These are phyloP conservation scores for Tylochromis polylepis DNA, from an alignment of 2,113 vertebrate species.

Conservation along the genomic window DNA sequence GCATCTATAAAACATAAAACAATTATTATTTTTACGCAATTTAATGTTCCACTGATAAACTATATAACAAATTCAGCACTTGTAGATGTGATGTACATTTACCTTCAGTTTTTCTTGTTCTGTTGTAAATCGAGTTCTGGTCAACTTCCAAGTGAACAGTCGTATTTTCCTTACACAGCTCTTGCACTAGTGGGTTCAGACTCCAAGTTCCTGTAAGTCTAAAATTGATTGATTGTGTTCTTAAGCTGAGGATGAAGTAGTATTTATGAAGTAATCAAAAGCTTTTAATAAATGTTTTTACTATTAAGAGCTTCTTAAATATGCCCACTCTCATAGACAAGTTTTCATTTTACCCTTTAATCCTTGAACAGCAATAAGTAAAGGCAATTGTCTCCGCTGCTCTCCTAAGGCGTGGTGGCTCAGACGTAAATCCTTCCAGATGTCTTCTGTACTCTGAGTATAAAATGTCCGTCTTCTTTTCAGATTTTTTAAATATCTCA, in stretches of 20 bases:
- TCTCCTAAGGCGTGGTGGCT: neutral
- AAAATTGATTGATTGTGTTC: accelerated
- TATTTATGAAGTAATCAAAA: neutral
- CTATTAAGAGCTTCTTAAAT: too few species aligned
- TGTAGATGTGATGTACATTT: neutral
- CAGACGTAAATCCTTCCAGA: neutral
- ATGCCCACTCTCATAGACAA: neutral
- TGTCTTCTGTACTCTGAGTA: neutral
- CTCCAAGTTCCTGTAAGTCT: neutral
- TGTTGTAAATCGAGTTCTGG: accelerated
- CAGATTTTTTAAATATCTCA: neutral
- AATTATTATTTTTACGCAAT: neutral
- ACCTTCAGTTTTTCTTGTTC: neutral
- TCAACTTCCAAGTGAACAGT: neutral
- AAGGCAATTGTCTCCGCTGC: neutral
- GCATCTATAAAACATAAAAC: accelerated
- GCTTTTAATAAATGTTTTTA: neutral
- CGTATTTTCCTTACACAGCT: neutral
- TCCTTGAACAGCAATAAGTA: neutral
- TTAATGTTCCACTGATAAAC: neutral
- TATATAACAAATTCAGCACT: neutral
- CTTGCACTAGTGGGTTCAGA: too few species aligned
- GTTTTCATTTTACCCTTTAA: neutral
- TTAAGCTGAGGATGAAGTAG: neutral
- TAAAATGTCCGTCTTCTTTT: accelerated